These are phyloP conservation scores for Dromius quadrimaculatus DNA, from an alignment of 2,888 invertebrate genomes.

Conservation along the genomic window DNA sequence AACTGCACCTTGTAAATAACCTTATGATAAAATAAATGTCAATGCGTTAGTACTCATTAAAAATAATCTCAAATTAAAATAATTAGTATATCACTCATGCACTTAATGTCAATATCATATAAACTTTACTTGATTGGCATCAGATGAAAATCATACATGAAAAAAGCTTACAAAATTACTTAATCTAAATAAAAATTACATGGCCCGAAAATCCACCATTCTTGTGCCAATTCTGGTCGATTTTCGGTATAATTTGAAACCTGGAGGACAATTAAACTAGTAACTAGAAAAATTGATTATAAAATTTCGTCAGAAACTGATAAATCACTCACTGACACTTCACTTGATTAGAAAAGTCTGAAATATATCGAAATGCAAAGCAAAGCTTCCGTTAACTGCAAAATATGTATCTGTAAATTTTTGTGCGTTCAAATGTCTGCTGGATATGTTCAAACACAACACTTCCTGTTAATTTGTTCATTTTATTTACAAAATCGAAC, in stretches of 20 bases:
- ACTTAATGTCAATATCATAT: constrained; percentile 38
- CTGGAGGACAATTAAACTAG: constrained; percentile 43
- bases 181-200: constrained; percentile 42
- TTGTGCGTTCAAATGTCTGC: constrained; percentile 50
- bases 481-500: constrained; percentile 63
- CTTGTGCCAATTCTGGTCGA: neutral
- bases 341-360: constrained; percentile 48
- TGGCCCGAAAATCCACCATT: no score
- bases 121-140: constrained; percentile 31
- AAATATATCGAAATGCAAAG: constrained; percentile 50
- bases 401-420: constrained; percentile 50
- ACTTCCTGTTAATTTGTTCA: constrained; percentile 27
- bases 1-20: constrained; percentile 49
- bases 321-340: constrained; percentile 44
- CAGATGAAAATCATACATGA: constrained; percentile 27
- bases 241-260: constrained; percentile 2
- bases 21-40: constrained; percentile 43
- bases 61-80: constrained; percentile 51
- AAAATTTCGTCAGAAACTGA: constrained; percentile 31
- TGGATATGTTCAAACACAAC: constrained; percentile 49
- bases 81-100: constrained; percentile 52
- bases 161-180: constrained; percentile 6
- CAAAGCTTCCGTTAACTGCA: constrained; percentile 50
- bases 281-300: constrained; percentile 37
- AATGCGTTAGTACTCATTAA: constrained; percentile 48